These are phyloP conservation scores for Dynastes tityus DNA, from an alignment of 2,888 invertebrate genomes.

Conservation along the genomic window DNA sequence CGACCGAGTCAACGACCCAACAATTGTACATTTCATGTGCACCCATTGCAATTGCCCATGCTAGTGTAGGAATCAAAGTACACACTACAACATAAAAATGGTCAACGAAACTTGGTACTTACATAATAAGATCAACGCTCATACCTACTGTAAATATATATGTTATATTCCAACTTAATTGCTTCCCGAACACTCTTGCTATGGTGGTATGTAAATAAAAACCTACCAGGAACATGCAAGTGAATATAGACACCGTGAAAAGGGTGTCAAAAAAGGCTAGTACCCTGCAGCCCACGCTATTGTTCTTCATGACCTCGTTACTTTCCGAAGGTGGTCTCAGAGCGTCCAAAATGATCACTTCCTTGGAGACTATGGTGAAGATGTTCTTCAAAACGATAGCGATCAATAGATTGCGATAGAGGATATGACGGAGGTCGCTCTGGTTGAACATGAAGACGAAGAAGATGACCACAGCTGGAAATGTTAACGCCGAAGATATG, in stretches of 20 bases:
- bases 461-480: constrained; percentile 76
- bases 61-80: constrained; percentile 72
- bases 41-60: constrained; percentile 74
- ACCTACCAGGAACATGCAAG: constrained; percentile 81
- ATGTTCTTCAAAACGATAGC: constrained; percentile 75
- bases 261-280: constrained; percentile 74
- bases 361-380: constrained; percentile 74
- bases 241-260: constrained; percentile 76
- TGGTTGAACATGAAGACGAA: constrained; percentile 71
- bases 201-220: constrained; percentile 79
- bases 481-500: constrained; percentile 72
- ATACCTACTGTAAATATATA: constrained; percentile 71
- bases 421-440: constrained; percentile 67
- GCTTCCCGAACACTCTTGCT: constrained; percentile 75
- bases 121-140: constrained; percentile 39
- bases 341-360: constrained; percentile 75
- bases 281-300: constrained; percentile 73
- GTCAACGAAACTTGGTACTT: background rate
- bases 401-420: constrained; percentile 77
- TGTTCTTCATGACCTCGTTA: constrained; percentile 70
- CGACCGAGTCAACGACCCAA: constrained; percentile 75
- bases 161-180: constrained; percentile 68
- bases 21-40: constrained; percentile 73
- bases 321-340: constrained; percentile 70
- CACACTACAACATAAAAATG: constrained; percentile 63